These are phyloP conservation scores for Poeciliopsis turneri DNA, from an alignment of 2,797 vertebrate genomes.

Conservation along the genomic window DNA sequence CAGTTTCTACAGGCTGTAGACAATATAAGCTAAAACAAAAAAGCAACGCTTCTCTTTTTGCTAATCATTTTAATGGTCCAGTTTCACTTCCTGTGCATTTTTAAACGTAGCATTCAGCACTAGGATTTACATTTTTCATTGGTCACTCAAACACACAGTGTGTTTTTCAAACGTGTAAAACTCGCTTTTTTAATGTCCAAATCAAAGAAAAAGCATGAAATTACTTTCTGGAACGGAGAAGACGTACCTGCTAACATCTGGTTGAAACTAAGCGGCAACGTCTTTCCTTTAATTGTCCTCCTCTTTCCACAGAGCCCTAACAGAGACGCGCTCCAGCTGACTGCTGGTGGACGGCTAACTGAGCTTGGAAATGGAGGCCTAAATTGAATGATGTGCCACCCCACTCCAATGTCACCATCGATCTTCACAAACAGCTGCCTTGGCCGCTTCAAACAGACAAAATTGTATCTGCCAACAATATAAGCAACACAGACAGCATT, in stretches of 20 bases:
- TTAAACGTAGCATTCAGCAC: not conserved
- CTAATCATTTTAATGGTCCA: not conserved
- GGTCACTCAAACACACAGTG: not conserved
- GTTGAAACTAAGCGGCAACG: not conserved
- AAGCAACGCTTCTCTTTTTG: not conserved
- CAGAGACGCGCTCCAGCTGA: not conserved
- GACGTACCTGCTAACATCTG: not conserved
- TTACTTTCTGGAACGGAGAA: not conserved
- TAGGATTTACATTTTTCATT: not conserved
- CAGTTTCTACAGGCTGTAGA: not conserved
- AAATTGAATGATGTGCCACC: slow-evolving; percentile 9
- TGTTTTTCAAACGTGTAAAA: not conserved
- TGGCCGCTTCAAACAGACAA: slow-evolving; percentile 1
- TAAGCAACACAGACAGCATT: not conserved
- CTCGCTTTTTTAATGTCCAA: not conserved
- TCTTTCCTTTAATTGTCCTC: not conserved
- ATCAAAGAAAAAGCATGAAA: not conserved
- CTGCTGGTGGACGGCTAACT: not conserved
- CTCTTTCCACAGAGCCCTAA: not conserved
- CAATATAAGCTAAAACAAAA: not conserved
- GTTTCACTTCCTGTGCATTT: not conserved
- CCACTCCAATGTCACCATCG: slow-evolving; percentile 24
- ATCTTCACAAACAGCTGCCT: slow-evolving; percentile 13
- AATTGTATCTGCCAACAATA: not conserved
- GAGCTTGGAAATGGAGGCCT: slow-evolving; percentile 1